phyloP scores from a whole-genome alignment of 2,797 vertebrate genomes.

The Pampus argenteus region DNA sequence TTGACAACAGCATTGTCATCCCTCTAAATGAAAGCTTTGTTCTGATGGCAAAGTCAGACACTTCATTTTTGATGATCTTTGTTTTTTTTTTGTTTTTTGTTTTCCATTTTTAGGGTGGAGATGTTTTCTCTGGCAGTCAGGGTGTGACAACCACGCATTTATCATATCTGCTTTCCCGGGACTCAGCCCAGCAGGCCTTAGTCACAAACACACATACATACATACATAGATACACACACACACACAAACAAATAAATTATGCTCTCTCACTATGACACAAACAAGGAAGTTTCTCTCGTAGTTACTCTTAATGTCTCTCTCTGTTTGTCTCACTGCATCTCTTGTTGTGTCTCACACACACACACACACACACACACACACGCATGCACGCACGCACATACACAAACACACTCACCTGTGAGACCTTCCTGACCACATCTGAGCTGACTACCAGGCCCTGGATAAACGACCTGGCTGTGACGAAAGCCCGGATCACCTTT shows the following conservation, averaged over 20 bases:
- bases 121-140: slow-evolving; percentile 56
- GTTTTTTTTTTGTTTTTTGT: too few relatives aligned
- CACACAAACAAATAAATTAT: not conserved
- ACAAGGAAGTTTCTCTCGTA: slow-evolving; percentile 31
- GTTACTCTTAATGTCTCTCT: slow-evolving; percentile 7
- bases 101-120: slow-evolving; percentile 61
- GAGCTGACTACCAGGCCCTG: slow-evolving; percentile 89
- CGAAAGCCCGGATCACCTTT: slow-evolving; percentile 89
- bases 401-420: slow-evolving; percentile 85
- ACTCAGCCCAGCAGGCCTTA: slow-evolving; percentile 25
- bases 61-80: slow-evolving; percentile 55
- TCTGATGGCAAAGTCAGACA: slow-evolving; percentile 40
- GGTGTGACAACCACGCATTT: slow-evolving; percentile 56
- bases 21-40: slow-evolving; percentile 50
- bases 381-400: slow-evolving; percentile 27
- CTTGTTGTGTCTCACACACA: slow-evolving; percentile 4
- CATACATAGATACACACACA: not conserved
- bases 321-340: slow-evolving; percentile 10
- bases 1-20: slow-evolving; percentile 42
- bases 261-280: slow-evolving; percentile 15
- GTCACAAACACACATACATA: slow-evolving; percentile 15
- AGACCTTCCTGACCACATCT: slow-evolving; percentile 91
- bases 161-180: slow-evolving; percentile 57
- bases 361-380: slow-evolving; percentile 17
- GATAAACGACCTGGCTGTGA: slow-evolving; percentile 90